Evolutionary conservation across 2,113 vertebrate genomes (phyloP).

Genomic region (Cheilinus undulatus): DNA sequence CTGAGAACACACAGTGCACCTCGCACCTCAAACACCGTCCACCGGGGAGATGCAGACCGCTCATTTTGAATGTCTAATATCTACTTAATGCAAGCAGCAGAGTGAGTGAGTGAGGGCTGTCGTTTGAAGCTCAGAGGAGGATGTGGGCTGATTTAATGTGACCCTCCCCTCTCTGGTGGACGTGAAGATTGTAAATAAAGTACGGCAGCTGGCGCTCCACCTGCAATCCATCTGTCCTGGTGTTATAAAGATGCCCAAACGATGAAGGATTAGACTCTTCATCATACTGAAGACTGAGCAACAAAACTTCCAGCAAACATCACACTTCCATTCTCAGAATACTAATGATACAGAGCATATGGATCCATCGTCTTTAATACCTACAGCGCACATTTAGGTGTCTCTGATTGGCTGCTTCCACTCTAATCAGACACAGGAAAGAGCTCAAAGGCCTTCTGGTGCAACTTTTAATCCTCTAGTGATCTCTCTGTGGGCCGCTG

Average conservation of each 20-base stretch:
- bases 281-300: conserved; percentile 15
- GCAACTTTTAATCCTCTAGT: not conserved
- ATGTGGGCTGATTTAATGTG: conserved; percentile 24
- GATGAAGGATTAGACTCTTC: conserved; percentile 41
- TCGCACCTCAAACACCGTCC: not conserved
- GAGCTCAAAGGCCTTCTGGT: conserved; percentile 31
- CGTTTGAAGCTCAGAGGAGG: not conserved
- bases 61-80: conserved; percentile 23
- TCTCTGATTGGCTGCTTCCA: not conserved
- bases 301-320: conserved; percentile 14
- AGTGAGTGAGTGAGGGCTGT: not conserved
- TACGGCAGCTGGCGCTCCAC: conserved; percentile 57
- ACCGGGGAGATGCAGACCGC: not conserved
- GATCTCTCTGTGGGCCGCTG: no score
- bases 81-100: conserved; percentile 30
- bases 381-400: not conserved
- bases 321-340: not conserved
- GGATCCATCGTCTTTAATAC: not conserved
- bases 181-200: conserved; percentile 52
- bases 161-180: not conserved
- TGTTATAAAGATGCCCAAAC: conserved; percentile 31
- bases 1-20: conserved; percentile 59
- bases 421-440: not conserved
- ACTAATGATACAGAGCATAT: not conserved
- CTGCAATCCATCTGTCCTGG: conserved; percentile 65